These are phyloP conservation scores for Akabosia matsudoensis DNA, from an alignment of 1,140 invertebrate genomes.

Conservation along the genomic window DNA sequence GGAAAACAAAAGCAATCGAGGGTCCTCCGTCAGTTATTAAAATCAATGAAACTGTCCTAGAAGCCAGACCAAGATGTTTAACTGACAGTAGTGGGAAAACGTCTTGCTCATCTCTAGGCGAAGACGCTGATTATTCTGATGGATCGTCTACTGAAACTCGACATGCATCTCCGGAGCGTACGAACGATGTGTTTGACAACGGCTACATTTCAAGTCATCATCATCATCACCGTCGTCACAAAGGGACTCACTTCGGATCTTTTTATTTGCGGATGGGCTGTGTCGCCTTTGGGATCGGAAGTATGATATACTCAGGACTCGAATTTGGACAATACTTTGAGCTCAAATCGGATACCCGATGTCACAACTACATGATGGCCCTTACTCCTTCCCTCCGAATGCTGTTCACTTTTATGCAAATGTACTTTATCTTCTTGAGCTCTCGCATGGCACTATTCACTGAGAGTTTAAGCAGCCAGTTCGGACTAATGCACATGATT, in stretches of 20 bases:
- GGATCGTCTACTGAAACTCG: neutral
- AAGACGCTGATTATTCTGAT: slow-evolving; percentile 7
- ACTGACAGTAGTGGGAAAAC: neutral
- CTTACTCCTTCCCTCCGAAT: slow-evolving; percentile 81
- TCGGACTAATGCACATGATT: slow-evolving; percentile 94
- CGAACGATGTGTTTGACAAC: neutral
- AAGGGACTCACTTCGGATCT: slow-evolving; percentile 41
- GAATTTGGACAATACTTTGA: slow-evolving; percentile 93
- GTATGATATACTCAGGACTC: slow-evolving; percentile 71
- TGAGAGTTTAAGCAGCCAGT: slow-evolving; percentile 62
- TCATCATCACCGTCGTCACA: neutral
- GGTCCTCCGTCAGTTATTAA: neutral
- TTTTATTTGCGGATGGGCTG: slow-evolving; percentile 39
- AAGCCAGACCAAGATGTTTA: too few species aligned
- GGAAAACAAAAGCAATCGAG: neutral
- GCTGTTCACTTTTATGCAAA: slow-evolving; percentile 91
- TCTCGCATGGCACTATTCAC: slow-evolving; percentile 60
- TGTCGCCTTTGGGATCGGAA: neutral
- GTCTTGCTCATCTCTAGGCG: neutral
- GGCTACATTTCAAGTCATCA: neutral
- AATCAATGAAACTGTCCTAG: neutral
- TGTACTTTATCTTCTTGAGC: slow-evolving; percentile 94
- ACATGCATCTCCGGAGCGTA: neutral
- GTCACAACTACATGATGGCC: slow-evolving; percentile 79
- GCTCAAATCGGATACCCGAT: slow-evolving; percentile 70